Evolutionary conservation across 2,113 vertebrate species (phyloP).

Genomic region (Periophthalmus modestus): DNA sequence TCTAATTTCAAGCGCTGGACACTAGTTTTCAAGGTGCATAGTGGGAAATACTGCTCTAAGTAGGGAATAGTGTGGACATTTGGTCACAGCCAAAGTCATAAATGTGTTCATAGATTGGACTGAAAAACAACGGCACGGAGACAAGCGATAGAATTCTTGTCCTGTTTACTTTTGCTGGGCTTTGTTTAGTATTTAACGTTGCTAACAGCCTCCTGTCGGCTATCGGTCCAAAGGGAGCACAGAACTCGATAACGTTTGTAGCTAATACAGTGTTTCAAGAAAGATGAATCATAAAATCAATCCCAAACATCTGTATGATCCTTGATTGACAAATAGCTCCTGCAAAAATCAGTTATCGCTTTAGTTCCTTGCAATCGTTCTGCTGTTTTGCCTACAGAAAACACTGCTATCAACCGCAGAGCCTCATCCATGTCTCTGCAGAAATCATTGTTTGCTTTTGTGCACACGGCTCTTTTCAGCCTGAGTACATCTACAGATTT

Average conservation of each 20-base stretch:
- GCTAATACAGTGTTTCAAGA: constrained; percentile 13
- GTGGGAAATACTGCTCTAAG: too few relatives aligned
- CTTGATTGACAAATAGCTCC: constrained; percentile 23
- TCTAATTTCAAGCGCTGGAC: too few relatives aligned
- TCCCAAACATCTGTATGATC: constrained; percentile 15
- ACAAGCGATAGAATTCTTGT: neutral
- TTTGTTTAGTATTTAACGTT: neutral
- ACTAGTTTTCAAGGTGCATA: too few relatives aligned
- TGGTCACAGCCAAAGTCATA: neutral
- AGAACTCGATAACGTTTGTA: constrained; percentile 8
- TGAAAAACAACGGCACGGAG: neutral
- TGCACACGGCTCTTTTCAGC: constrained; percentile 5
- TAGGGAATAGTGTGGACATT: too few relatives aligned
- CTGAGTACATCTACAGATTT: constrained; percentile 7
- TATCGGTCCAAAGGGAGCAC: constrained; percentile 3
- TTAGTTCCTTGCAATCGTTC: constrained; percentile 5
- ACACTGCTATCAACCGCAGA: neutral
- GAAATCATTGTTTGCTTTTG: constrained; percentile 12
- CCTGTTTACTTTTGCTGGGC: neutral
- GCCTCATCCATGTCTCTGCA: constrained; percentile 1
- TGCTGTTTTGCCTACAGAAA: constrained; percentile 8
- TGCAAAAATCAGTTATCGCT: constrained; percentile 2
- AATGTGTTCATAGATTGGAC: neutral
- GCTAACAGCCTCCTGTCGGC: neutral
- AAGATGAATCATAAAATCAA: constrained; percentile 23